These are phyloP conservation scores for Hirudinaria manillensis DNA, from an alignment of 2,888 invertebrate species.

Conservation along the genomic window DNA sequence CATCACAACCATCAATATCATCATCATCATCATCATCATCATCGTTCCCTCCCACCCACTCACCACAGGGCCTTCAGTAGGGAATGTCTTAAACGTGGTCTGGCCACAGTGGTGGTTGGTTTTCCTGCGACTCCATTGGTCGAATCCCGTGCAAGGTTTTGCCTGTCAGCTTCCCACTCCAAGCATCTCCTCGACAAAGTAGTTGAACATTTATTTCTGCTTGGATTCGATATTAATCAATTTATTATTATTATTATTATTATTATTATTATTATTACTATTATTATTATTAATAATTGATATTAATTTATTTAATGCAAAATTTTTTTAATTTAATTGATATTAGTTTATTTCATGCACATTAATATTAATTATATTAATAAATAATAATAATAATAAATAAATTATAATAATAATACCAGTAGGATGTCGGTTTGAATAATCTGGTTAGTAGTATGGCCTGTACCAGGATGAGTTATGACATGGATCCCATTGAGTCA, in stretches of 20 bases:
- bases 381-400: too few species aligned
- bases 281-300: background rate
- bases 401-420: too few species aligned
- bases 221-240: background rate
- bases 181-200: slow-evolving; percentile 77
- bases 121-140: slow-evolving; percentile 94
- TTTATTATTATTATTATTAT: slow-evolving; percentile 23
- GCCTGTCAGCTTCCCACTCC: slow-evolving; percentile 88
- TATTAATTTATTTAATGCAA: background rate
- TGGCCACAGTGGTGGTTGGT: slow-evolving; percentile 91
- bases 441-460: too few species aligned
- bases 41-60: background rate
- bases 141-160: slow-evolving; percentile 73
- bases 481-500: too few species aligned
- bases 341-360: too few species aligned
- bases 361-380: too few species aligned
- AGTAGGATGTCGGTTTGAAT: too few species aligned
- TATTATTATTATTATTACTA: background rate
- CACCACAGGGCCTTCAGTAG: slow-evolving; percentile 71
- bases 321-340: too few species aligned
- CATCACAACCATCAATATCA: background rate
- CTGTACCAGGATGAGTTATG: too few species aligned
- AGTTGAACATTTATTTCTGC: slow-evolving; percentile 44
- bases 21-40: too few species aligned
- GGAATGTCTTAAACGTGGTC: slow-evolving; percentile 70